phyloP scores from a whole-genome alignment of 1,140 invertebrate genomes.

The Orchestia grillus region DNA sequence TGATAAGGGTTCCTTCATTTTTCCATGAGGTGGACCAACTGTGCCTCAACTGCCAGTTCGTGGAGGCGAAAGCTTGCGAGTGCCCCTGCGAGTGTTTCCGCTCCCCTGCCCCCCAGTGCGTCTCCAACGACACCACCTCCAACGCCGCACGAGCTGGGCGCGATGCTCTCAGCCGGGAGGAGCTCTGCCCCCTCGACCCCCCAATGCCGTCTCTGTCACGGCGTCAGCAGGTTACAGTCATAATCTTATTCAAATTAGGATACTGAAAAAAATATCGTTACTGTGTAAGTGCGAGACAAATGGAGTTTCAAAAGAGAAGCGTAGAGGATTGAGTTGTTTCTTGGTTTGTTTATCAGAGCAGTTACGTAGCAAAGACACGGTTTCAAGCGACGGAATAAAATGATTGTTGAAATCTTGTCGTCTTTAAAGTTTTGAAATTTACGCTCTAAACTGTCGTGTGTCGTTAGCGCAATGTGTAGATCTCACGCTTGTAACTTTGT shows the following conservation, averaged over 20 bases:
- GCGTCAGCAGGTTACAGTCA: not conserved
- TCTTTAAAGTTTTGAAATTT: too few species aligned
- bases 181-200: slow-evolving; percentile 24
- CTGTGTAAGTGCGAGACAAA: too few species aligned
- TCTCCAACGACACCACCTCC: slow-evolving; percentile 33
- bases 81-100: slow-evolving; percentile 94
- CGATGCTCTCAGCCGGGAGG: not conserved
- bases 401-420: too few species aligned
- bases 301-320: too few species aligned
- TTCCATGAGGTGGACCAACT: slow-evolving; percentile 80
- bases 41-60: slow-evolving; percentile 92
- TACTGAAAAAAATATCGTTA: not conserved
- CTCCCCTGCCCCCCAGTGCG: slow-evolving; percentile 76
- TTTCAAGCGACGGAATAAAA: too few species aligned
- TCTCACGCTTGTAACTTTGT: not conserved
- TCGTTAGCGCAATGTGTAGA: too few species aligned
- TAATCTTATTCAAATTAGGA: not conserved
- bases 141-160: not conserved
- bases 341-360: too few species aligned
- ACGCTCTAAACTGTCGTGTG: too few species aligned
- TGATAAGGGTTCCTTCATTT: not conserved
- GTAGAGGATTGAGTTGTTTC: too few species aligned
- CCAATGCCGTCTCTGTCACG: slow-evolving; percentile 60
- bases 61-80: slow-evolving; percentile 95
- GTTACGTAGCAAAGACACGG: too few species aligned